A percentile compares a stretch with the other conserved stretches of the same genome.
Conservation (phyloP, 1,140 invertebrate genomes). For the Drosophila tristis region DNA sequence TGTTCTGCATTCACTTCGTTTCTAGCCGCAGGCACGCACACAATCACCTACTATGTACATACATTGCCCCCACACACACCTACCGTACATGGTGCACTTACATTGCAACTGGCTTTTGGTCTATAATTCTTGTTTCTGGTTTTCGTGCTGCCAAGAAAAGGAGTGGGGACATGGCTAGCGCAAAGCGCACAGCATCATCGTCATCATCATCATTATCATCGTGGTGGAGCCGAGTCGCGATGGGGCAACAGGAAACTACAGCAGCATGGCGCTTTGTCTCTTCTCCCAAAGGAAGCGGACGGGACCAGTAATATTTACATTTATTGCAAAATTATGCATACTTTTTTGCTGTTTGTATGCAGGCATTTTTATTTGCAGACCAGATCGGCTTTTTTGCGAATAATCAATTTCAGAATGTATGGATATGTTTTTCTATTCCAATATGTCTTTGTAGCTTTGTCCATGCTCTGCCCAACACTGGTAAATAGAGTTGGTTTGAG, state of each 20-base stretch:
- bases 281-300: conserved; percentile 75
- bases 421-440: neutral
- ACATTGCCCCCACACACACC: conserved; percentile 37
- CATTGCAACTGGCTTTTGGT: conserved; percentile 76
- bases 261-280: conserved; percentile 68
- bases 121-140: conserved; percentile 81
- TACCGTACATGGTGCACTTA: conserved; percentile 33
- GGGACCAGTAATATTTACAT: conserved; percentile 79
- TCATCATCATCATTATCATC: conserved; percentile 44
- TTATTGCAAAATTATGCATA: conserved; percentile 82
- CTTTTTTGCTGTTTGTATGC: conserved; percentile 40
- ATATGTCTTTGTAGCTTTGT: conserved; percentile 16
- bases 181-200: conserved; percentile 21
- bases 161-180: conserved; percentile 57
- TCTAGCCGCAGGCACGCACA: conserved; percentile 56
- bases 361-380: conserved; percentile 50
- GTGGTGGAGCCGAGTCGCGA: conserved; percentile 16
- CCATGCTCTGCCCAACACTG: no score
- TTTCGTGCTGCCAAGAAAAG: conserved; percentile 76
- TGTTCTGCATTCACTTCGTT: conserved; percentile 55
- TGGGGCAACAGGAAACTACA: conserved; percentile 58
- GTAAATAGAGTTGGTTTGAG: no score
- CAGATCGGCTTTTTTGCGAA: conserved; percentile 25
- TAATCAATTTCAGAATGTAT: conserved; percentile 25
- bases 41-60: conserved; percentile 18